Percentiles rank a stretch among this genome's conserved stretches.
phyloP scores from a whole-genome alignment of 2,888 invertebrate species.

The Leptothorax acervorum region DNA sequence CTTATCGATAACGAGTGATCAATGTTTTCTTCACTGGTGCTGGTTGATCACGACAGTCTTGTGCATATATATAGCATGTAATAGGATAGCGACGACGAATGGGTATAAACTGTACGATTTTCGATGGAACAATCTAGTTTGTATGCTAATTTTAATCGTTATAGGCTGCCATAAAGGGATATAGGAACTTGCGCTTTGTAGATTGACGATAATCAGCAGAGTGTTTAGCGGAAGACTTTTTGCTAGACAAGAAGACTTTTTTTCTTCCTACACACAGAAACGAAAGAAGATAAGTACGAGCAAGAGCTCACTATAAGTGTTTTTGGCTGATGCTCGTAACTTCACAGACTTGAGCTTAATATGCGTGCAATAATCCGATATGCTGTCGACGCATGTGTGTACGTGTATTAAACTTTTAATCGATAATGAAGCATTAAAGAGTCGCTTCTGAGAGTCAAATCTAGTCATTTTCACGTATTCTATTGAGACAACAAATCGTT shows the following conservation, averaged over 20 bases:
- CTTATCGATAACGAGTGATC: conserved; percentile 61
- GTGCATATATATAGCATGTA: conserved; percentile 59
- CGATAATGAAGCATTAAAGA: conserved; percentile 25
- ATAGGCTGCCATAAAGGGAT: conserved; percentile 56
- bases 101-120: conserved; percentile 58
- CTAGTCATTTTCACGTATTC: conserved; percentile 54
- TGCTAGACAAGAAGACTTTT: conserved; percentile 25
- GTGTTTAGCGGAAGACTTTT: conserved; percentile 45
- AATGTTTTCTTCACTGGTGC: conserved; percentile 65
- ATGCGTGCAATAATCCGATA: conserved; percentile 48
- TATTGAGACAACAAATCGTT: conserved; percentile 49
- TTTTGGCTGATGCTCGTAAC: conserved; percentile 54
- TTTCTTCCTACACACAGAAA: conserved; percentile 15
- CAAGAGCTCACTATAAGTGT: conserved; percentile 51
- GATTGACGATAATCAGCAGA: conserved; percentile 55
- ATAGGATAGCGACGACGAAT: conserved; percentile 61
- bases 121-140: conserved; percentile 64
- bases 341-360: conserved; percentile 52
- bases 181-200: conserved; percentile 60
- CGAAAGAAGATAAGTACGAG: conserved; percentile 28
- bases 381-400: conserved; percentile 43
- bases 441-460: conserved; percentile 18
- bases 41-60: conserved; percentile 55
- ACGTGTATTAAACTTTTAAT: conserved; percentile 56
- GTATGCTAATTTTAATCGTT: conserved; percentile 61